Conservation (phyloP, 2,888 invertebrate genomes). For the Subacronicta megacephala region DNA sequence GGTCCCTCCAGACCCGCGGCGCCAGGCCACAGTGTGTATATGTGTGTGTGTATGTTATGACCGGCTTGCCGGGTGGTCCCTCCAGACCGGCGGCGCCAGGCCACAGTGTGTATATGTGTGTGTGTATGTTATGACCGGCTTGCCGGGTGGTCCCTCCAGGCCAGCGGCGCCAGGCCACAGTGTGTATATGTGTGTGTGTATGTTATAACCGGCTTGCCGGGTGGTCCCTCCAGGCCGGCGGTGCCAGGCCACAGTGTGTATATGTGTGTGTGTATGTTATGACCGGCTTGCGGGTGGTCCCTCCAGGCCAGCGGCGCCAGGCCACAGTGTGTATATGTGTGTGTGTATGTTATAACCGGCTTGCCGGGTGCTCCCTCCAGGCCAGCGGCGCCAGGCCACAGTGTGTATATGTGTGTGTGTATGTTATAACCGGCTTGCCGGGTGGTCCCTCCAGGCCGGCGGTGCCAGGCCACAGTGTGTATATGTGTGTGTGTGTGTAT, state of each 20-base stretch:
- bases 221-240: slow-evolving; percentile 96
- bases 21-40: slow-evolving; percentile 88
- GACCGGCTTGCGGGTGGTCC: slow-evolving; percentile 95
- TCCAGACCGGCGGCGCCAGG: slow-evolving; percentile 95
- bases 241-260: slow-evolving; percentile 91
- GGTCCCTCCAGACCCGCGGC: slow-evolving; percentile 96
- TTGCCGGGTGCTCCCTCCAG: slow-evolving; percentile 96
- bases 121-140: slow-evolving; percentile 88
- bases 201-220: slow-evolving; percentile 93
- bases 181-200: not conserved
- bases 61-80: slow-evolving; percentile 95
- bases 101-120: too few relatives aligned
- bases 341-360: slow-evolving; percentile 88
- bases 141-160: slow-evolving; percentile 96
- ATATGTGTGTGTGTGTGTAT: too few relatives aligned
- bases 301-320: slow-evolving; percentile 94
- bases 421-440: too few relatives aligned
- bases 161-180: slow-evolving; percentile 95
- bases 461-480: too few relatives aligned
- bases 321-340: too few relatives aligned
- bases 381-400: slow-evolving; percentile 92
- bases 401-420: too few relatives aligned
- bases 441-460: too few relatives aligned
- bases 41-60: slow-evolving; percentile 72
- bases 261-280: slow-evolving; percentile 59